These are phyloP conservation scores for Seladonia tumulorum DNA, from an alignment of 2,888 invertebrate genomes.

Conservation along the genomic window DNA sequence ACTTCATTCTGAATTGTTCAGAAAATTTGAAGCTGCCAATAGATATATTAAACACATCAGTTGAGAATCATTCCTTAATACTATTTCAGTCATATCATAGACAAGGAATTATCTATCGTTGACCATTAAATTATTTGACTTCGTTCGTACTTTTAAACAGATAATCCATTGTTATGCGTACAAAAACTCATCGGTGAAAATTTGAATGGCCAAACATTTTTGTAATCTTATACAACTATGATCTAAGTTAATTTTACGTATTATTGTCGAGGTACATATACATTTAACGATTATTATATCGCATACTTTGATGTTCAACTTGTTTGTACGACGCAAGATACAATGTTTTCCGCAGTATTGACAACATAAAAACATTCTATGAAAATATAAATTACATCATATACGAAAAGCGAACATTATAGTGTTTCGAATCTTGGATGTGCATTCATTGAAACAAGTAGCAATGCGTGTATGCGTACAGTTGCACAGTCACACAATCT, in stretches of 20 bases:
- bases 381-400: slow-evolving; percentile 28
- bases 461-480: slow-evolving; percentile 14
- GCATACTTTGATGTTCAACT: slow-evolving; percentile 13
- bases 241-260: slow-evolving; percentile 1
- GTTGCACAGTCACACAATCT: slow-evolving; percentile 26
- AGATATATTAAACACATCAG: slow-evolving; percentile 24
- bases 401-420: not conserved
- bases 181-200: not conserved
- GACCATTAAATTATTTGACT: not conserved
- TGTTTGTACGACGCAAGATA: slow-evolving; percentile 21
- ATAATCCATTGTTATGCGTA: not conserved
- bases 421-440: slow-evolving; percentile 20
- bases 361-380: slow-evolving; percentile 14
- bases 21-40: slow-evolving; percentile 49
- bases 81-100: slow-evolving; percentile 9
- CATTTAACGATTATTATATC: slow-evolving; percentile 18
- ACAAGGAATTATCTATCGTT: slow-evolving; percentile 7
- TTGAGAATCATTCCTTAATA: slow-evolving; percentile 30
- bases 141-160: slow-evolving; percentile 12
- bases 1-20: slow-evolving; percentile 33
- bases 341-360: slow-evolving; percentile 32
- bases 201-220: slow-evolving; percentile 1
- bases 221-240: not conserved
- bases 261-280: slow-evolving; percentile 9
- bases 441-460: slow-evolving; percentile 26